Conservation (phyloP, 1,140 invertebrate species). For the Heliconius hermathena region DNA sequence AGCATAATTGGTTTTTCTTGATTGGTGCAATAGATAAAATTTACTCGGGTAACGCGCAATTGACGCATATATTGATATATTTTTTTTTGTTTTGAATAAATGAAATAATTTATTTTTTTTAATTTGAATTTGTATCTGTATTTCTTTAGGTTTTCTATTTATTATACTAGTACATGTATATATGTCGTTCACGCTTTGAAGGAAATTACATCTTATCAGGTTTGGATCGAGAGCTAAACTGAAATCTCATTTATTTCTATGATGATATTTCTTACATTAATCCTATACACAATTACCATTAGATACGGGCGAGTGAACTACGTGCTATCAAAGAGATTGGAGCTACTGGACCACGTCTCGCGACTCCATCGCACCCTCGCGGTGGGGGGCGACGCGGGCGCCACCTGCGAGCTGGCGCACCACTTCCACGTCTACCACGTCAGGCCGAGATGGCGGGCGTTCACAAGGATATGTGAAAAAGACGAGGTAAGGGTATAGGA, state of each 20-base stretch:
- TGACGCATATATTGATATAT: too few species aligned
- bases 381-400: slow-evolving; percentile 92
- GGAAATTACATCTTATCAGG: too few species aligned
- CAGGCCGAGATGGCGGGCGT: slow-evolving; percentile 95
- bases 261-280: neutral
- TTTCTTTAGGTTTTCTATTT: too few species aligned
- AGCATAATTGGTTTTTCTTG: too few species aligned
- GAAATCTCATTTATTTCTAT: neutral
- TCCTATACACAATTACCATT: neutral
- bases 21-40: too few species aligned
- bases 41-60: too few species aligned
- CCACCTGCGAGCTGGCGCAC: slow-evolving; percentile 99
- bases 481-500: neutral
- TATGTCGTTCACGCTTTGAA: too few species aligned
- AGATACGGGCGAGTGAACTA: slow-evolving; percentile 99
- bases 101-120: too few species aligned
- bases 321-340: slow-evolving; percentile 95
- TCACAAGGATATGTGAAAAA: slow-evolving; percentile 59
- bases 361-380: slow-evolving; percentile 93
- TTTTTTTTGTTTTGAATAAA: too few species aligned
- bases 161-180: too few species aligned
- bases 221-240: too few species aligned
- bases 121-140: too few species aligned
- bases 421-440: slow-evolving; percentile 94
- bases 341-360: slow-evolving; percentile 95